Conservation (phyloP, 2,888 invertebrate genomes). For the Pristionchus fissidentatus region DNA sequence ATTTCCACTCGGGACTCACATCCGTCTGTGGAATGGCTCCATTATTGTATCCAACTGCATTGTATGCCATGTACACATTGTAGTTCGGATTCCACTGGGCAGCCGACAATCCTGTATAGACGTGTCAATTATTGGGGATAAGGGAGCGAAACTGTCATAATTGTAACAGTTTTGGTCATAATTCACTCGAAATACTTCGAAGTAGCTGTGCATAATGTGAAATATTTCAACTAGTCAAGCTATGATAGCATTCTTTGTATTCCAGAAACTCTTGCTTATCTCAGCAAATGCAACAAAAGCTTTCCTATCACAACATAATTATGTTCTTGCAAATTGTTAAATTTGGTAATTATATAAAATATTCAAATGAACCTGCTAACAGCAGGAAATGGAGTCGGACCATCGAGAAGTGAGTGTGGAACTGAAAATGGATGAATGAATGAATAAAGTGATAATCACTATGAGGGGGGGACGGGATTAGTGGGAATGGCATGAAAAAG, state of each 20-base stretch:
- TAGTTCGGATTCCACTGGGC: conserved; percentile 45
- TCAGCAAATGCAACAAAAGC: not conserved
- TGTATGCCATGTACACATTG: conserved; percentile 43
- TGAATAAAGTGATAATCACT: not conserved
- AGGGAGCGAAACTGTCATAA: too few relatives aligned
- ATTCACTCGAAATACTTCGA: not conserved
- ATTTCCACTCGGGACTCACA: not conserved
- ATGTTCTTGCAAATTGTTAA: not conserved
- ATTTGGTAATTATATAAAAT: not conserved
- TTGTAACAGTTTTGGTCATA: not conserved
- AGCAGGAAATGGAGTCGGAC: conserved; percentile 35
- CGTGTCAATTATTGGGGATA: too few relatives aligned
- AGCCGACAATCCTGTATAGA: conserved; percentile 24
- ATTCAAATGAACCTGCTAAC: not conserved
- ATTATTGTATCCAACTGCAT: conserved; percentile 43
- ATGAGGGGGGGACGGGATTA: too few relatives aligned
- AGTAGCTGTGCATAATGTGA: not conserved
- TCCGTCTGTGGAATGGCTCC: conserved; percentile 25
- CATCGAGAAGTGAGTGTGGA: not conserved
- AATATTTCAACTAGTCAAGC: too few relatives aligned
- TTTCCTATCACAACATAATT: not conserved
- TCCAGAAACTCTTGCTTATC: too few relatives aligned
- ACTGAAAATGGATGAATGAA: not conserved
- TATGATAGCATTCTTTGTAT: too few relatives aligned
- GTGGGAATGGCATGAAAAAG: not conserved